Conservation (phyloP, 1,140 invertebrate genomes). For the Diorhabda sublineata region DNA sequence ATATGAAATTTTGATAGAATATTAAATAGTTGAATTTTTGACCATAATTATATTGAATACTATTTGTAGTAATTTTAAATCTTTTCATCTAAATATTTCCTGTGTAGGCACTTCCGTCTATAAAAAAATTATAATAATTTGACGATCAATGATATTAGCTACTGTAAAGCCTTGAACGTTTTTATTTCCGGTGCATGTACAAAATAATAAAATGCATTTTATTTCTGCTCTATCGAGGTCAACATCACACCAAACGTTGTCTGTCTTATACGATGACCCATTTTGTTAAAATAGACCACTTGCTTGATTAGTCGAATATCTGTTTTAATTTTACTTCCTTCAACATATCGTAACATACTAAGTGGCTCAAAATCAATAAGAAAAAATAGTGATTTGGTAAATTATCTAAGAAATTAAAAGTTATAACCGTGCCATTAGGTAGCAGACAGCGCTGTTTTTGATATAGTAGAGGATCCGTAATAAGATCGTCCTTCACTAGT, state of each 20-base stretch:
- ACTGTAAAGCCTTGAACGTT: background rate
- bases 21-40: no score
- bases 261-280: background rate
- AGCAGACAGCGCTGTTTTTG: no score
- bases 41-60: no score
- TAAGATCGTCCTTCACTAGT: no score
- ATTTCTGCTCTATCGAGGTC: background rate
- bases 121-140: background rate
- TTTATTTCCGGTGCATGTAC: background rate
- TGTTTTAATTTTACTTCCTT: background rate
- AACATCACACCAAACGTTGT: background rate
- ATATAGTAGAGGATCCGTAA: no score
- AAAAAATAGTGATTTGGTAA: no score
- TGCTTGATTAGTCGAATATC: background rate
- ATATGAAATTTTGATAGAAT: no score
- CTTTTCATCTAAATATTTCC: background rate
- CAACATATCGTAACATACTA: background rate
- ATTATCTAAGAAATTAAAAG: no score
- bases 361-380: no score
- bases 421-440: no score
- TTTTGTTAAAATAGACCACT: constrained; percentile 2
- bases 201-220: background rate
- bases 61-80: no score
- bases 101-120: background rate
- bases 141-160: background rate